These are phyloP conservation scores for Nettapus auritus DNA, from an alignment of 2,113 vertebrate genomes.

Conservation along the genomic window DNA sequence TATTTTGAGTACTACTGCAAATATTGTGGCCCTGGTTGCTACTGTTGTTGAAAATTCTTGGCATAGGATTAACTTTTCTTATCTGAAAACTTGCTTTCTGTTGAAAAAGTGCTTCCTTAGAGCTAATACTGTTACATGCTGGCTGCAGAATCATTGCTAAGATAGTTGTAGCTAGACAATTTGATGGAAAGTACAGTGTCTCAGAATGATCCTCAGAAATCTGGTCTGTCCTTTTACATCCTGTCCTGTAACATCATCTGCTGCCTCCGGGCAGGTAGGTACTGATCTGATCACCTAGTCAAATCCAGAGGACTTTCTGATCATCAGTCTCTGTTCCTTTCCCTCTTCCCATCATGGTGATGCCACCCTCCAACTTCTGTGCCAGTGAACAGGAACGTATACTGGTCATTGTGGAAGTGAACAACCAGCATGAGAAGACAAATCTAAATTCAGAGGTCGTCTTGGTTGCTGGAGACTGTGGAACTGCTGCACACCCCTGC, in stretches of 20 bases:
- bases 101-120: neutral
- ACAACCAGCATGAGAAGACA: neutral
- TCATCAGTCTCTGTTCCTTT: neutral
- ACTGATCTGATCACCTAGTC: neutral
- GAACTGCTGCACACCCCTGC: neutral
- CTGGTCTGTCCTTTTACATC: neutral
- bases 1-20: neutral
- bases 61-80: neutral
- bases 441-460: neutral
- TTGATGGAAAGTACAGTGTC: neutral
- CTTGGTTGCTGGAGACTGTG: neutral
- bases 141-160: neutral
- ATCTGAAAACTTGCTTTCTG: neutral
- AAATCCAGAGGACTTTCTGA: neutral
- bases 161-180: neutral
- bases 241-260: neutral
- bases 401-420: neutral
- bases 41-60: neutral
- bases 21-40: neutral
- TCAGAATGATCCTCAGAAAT: neutral
- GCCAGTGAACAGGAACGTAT: neutral
- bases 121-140: neutral
- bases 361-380: neutral
- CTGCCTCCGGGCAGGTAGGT: neutral
- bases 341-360: neutral